Conservation (phyloP, 2,113 vertebrate genomes). For the Crypturellus undulatus region DNA sequence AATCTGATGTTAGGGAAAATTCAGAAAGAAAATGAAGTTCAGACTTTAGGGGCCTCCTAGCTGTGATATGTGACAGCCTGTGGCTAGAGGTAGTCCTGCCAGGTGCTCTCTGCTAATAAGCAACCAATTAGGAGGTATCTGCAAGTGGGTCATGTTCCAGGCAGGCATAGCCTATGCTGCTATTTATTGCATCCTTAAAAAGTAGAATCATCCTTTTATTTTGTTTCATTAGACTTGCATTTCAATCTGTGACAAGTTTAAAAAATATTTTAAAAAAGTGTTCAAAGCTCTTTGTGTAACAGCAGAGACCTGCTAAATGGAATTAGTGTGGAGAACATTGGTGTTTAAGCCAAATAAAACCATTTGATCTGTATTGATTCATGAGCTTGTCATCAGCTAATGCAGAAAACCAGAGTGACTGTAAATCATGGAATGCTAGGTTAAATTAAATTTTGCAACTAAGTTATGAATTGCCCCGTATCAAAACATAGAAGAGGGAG, state of each 20-base stretch:
- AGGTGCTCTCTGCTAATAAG: neutral
- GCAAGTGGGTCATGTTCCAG: neutral
- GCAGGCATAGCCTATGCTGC: neutral
- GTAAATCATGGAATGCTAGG: neutral
- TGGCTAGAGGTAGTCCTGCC: neutral
- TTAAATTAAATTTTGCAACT: neutral
- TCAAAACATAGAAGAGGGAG: neutral
- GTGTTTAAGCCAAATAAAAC: neutral
- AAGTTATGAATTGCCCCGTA: neutral
- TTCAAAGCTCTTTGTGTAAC: neutral
- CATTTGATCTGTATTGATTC: neutral
- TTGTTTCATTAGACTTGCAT: neutral
- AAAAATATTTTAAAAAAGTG: neutral
- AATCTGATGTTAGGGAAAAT: neutral
- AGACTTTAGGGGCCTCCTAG: neutral
- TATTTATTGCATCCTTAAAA: neutral
- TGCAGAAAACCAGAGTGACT: neutral
- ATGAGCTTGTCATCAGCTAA: slow-evolving; percentile 8
- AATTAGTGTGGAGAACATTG: neutral
- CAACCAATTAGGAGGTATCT: neutral
- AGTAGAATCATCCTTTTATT: neutral
- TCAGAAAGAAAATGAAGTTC: neutral
- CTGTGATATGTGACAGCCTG: neutral
- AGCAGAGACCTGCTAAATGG: neutral
- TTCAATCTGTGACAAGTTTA: neutral